phyloP scores from a whole-genome alignment of 2,113 vertebrate genomes.

The Xenopus tropicalis region DNA sequence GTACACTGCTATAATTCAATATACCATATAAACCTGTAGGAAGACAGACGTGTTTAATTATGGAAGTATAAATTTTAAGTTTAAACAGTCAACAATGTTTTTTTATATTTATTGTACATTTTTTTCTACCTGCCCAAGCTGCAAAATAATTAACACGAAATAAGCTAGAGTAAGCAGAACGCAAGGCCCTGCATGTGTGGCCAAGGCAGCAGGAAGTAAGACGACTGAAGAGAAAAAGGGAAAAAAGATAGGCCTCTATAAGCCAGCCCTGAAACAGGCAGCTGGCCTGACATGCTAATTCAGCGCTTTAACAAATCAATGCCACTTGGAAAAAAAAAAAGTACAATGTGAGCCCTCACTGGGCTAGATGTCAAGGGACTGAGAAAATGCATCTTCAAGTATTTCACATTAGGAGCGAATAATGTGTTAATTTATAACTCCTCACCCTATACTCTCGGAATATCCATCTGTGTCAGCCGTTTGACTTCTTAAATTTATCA shows the following conservation, averaged over 20 bases:
- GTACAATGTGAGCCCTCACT: conserved; percentile 89
- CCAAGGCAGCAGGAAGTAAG: conserved; percentile 58
- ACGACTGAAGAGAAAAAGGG: conserved; percentile 48
- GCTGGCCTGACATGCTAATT: conserved; percentile 93
- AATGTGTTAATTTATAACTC: conserved; percentile 99
- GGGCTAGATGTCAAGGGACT: conserved; percentile 81
- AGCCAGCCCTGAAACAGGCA: conserved; percentile 71
- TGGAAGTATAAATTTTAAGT: too few relatives aligned
- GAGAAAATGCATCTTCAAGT: conserved; percentile 85
- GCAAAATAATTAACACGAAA: conserved; percentile 17
- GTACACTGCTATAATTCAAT: too few relatives aligned
- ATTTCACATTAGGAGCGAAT: conserved; percentile 94
- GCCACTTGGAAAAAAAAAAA: conserved; percentile 84
- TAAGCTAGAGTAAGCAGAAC: conserved; percentile 57
- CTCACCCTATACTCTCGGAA: conserved; percentile 84
- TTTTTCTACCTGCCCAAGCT: neutral
- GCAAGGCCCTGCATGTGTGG: conserved; percentile 57
- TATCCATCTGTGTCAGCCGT: conserved; percentile 96
- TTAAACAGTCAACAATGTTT: too few relatives aligned
- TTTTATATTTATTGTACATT: neutral
- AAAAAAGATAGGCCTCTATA: conserved; percentile 43
- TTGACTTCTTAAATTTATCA: conserved; percentile 92
- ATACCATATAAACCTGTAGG: too few relatives aligned
- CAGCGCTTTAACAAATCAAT: conserved; percentile 99
- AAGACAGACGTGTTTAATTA: too few relatives aligned